These are phyloP conservation scores for Rhagium mordax DNA, from an alignment of 2,888 invertebrate species.

Conservation along the genomic window DNA sequence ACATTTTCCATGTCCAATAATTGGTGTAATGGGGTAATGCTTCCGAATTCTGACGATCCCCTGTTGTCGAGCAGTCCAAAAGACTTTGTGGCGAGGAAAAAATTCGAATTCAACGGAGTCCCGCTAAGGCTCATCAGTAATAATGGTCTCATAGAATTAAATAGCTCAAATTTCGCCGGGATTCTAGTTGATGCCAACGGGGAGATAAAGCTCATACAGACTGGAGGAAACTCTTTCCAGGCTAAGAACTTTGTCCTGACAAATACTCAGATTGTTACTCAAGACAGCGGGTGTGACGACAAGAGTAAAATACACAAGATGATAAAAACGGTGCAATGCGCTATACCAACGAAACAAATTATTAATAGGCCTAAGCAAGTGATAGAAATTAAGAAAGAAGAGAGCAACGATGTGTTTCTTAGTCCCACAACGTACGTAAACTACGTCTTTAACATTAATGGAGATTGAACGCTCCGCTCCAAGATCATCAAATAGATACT, in stretches of 20 bases:
- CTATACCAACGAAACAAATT: constrained; percentile 63
- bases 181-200: constrained; percentile 77
- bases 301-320: constrained; percentile 62
- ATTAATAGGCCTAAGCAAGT: constrained; percentile 63
- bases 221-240: constrained; percentile 70
- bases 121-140: constrained; percentile 74
- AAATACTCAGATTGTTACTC: constrained; percentile 61
- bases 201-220: constrained; percentile 76
- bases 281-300: constrained; percentile 55
- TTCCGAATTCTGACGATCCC: constrained; percentile 91
- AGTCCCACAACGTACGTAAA: constrained; percentile 77
- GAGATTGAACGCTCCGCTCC: no score
- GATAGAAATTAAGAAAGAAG: constrained; percentile 75
- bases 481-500: no score
- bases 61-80: constrained; percentile 87
- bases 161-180: constrained; percentile 73
- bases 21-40: constrained; percentile 83
- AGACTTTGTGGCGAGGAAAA: constrained; percentile 78
- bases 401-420: constrained; percentile 83
- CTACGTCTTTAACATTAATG: neutral
- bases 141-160: constrained; percentile 73
- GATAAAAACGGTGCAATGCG: constrained; percentile 61
- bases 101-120: constrained; percentile 72
- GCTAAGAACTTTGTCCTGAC: constrained; percentile 68
- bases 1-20: constrained; percentile 68